These are phyloP conservation scores for Hemaris fuciformis DNA, from an alignment of 2,888 invertebrate species.

Conservation along the genomic window DNA sequence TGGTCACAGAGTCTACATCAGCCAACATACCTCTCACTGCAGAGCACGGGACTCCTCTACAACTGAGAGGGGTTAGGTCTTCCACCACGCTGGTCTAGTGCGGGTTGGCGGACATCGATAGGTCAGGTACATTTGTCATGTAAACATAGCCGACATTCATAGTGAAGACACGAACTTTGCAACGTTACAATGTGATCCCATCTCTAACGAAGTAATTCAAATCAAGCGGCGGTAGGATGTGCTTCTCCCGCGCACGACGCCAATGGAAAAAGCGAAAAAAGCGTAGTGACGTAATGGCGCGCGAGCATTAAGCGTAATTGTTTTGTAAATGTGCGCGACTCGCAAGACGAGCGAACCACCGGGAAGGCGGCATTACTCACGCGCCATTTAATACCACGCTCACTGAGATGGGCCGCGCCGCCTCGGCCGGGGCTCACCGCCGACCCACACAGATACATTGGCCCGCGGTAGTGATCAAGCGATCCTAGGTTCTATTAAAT, in stretches of 20 bases:
- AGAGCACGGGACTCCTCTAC: no score
- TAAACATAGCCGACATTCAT: no score
- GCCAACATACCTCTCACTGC: no score
- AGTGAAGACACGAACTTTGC: no score
- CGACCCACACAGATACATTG: no score
- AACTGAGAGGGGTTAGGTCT: no score
- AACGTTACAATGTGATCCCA: neutral
- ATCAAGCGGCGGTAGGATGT: neutral
- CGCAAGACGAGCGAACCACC: neutral
- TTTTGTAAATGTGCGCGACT: constrained; percentile 31
- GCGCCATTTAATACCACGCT: constrained; percentile 18
- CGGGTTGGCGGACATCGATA: no score
- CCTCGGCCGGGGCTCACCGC: neutral
- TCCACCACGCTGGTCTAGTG: no score
- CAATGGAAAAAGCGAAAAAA: constrained; percentile 7
- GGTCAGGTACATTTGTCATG: no score
- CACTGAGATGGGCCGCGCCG: neutral
- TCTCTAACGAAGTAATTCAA: neutral
- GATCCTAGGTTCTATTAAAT: no score
- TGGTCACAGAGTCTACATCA: no score
- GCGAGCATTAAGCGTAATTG: constrained; percentile 36
- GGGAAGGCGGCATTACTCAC: constrained; percentile 18
- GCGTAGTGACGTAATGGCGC: constrained; percentile 10
- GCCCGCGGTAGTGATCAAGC: no score
- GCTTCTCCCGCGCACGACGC: neutral